Percentiles rank a stretch among this genome's conserved stretches.
phyloP scores from a whole-genome alignment of 1,140 invertebrate genomes.

The Caenorhabditis brenneri region DNA sequence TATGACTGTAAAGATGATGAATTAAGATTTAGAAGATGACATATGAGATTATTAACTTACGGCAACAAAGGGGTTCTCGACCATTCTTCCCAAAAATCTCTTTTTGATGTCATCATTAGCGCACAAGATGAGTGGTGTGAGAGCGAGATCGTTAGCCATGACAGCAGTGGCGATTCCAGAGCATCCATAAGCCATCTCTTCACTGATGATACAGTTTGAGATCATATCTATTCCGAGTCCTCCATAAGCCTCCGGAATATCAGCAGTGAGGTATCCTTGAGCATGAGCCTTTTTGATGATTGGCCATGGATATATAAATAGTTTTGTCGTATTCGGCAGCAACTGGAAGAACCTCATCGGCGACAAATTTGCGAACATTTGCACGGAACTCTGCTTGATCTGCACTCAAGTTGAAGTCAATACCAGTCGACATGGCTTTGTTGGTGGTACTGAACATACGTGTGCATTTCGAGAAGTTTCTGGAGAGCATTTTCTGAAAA shows the following conservation, averaged over 20 bases:
- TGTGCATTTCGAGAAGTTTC: conserved; percentile 9
- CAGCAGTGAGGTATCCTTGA: conserved; percentile 84
- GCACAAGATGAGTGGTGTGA: conserved; percentile 84
- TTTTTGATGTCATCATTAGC: conserved; percentile 87
- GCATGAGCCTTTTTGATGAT: conserved; percentile 89
- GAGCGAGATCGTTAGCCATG: conserved; percentile 85
- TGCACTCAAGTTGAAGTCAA: conserved; percentile 41
- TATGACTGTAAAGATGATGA: conserved; percentile 81
- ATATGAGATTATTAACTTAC: conserved; percentile 73
- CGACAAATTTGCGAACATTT: conserved; percentile 85
- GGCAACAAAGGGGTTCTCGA: conserved; percentile 85
- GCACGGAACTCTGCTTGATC: conserved; percentile 79
- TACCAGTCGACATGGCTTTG: conserved; percentile 29
- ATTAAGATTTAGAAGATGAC: not conserved
- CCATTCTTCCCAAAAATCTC: conserved; percentile 84
- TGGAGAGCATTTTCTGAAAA: conserved; percentile 44
- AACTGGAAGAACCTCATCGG: conserved; percentile 86
- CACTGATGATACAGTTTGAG: conserved; percentile 83
- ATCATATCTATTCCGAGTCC: conserved; percentile 73
- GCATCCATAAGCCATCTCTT: conserved; percentile 73
- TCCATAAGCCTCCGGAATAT: conserved; percentile 78
- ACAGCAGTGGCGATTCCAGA: conserved; percentile 89
- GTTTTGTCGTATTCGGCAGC: conserved; percentile 86
- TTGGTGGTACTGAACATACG: not conserved
- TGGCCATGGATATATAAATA: conserved; percentile 90